Conservation (phyloP, 1,140 invertebrate genomes). For the Condylostylus longicornis region DNA sequence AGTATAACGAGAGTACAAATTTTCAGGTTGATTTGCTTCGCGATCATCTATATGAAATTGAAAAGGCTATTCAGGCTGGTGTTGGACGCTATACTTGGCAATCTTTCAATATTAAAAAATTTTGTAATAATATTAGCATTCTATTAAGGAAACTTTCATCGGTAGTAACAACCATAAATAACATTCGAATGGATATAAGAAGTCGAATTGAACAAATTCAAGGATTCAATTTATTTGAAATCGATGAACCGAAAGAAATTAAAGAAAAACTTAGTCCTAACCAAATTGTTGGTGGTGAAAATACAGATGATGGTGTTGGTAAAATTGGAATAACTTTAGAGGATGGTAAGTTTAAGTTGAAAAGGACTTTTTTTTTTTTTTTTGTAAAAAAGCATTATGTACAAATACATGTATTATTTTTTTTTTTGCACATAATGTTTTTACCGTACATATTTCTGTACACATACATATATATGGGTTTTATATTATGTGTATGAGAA, state of each 20-base stretch:
- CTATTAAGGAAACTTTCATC: constrained; percentile 44
- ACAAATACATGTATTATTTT: too few relatives aligned
- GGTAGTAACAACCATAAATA: constrained; percentile 54
- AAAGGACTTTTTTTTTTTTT: too few relatives aligned
- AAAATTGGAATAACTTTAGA: too few relatives aligned
- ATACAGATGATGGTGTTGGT: too few relatives aligned
- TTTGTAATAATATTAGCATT: constrained; percentile 38
- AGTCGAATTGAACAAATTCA: constrained; percentile 40
- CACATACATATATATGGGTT: too few relatives aligned
- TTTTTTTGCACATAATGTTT: too few relatives aligned
- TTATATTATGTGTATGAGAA: too few relatives aligned
- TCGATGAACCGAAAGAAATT: constrained; percentile 21
- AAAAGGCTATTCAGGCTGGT: constrained; percentile 63
- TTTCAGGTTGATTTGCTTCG: constrained; percentile 42
- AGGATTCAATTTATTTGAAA: constrained; percentile 41
- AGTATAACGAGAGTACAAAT: background rate
- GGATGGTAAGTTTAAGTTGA: too few relatives aligned
- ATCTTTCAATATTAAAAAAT: constrained; percentile 64
- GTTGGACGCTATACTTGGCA: constrained; percentile 69
- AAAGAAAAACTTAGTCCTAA: too few relatives aligned
- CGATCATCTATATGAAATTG: constrained; percentile 51
- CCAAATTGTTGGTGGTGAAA: too few relatives aligned
- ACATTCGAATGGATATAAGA: constrained; percentile 56
- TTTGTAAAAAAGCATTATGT: too few relatives aligned
- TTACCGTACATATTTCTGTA: too few relatives aligned